Base-by-base conservation (phyloP, 2,113 vertebrate species). In the Lathamus discolor region DNA sequence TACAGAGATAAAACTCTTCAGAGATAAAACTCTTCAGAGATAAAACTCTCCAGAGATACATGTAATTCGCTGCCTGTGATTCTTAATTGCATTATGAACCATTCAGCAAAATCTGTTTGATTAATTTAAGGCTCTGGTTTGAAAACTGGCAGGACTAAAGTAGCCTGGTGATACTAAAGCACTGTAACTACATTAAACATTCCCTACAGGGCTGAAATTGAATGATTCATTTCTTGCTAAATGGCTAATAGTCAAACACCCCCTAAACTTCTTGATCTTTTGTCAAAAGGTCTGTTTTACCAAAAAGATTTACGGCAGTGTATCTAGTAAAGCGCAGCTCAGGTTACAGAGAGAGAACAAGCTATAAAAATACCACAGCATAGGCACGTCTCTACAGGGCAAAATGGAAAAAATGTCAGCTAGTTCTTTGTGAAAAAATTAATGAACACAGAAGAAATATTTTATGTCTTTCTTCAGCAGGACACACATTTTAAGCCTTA, bases 251-350 rank as follows among this genome's bases (percentile, higher is more conserved):
- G 82, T 83, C 70, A 90, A 95, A 92, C 35, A 80, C 24, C 29
- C 82, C 88, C 55, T 83, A 68, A 82, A 90, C 25, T 33, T 88
- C 86, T 74, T 91, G 61, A 93, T 95, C 75, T 92, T 92, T 68
- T 92, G 83, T 95, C 81, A 96, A 87, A 92, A 96, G 29, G 48
- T 64, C 64, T 86, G 49, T 70, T 94, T 93, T 83, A 86, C 76
- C 77, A 20, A 72, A 83, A 91, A 83, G 73, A 93, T 86, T 95
- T 86, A 95, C 35, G 20, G 67, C 31, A 96, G 22, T 31, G 17
- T 75, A 68, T 55, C 70, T 59, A 68, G 49, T 55, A 85, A 83
- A 95, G 57, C 22, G 82, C 13, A 64, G 44, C 37, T 87, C 73
- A 93, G 41, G 52, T 74, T 83, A 63, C 18, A 74, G 29, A 76